phyloP scores from a whole-genome alignment of 1,140 invertebrate genomes.

The Ceratina australensis region DNA sequence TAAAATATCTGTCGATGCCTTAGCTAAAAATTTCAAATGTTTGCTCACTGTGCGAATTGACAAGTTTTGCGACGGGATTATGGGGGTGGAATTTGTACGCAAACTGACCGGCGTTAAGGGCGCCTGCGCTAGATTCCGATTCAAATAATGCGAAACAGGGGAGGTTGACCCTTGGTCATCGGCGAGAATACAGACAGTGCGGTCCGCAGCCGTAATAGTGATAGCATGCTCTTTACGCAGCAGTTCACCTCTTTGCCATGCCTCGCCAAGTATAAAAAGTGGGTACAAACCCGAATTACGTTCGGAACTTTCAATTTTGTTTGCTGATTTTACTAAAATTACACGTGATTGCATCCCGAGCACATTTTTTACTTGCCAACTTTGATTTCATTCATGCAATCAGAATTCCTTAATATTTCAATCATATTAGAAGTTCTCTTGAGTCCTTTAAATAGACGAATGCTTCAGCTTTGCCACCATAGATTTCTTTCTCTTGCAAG shows the following conservation, averaged over 20 bases:
- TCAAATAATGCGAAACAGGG: slow-evolving; percentile 61
- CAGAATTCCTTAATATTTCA: too few relatives aligned
- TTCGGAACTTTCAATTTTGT: background rate
- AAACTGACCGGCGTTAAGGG: background rate
- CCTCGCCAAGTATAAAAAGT: slow-evolving; percentile 77
- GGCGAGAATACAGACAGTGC: slow-evolving; percentile 70
- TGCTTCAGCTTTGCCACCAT: too few relatives aligned
- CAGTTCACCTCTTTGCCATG: slow-evolving; percentile 75
- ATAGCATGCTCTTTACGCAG: slow-evolving; percentile 76
- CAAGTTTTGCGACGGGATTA: too few relatives aligned
- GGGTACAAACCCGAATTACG: slow-evolving; percentile 37
- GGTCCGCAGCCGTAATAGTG: slow-evolving; percentile 59
- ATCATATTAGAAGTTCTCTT: too few relatives aligned
- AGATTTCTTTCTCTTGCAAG: too few relatives aligned
- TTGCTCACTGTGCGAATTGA: too few relatives aligned
- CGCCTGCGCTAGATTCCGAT: slow-evolving; percentile 54
- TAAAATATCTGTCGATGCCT: too few relatives aligned
- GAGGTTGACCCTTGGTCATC: slow-evolving; percentile 78
- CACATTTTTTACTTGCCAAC: too few relatives aligned
- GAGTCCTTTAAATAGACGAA: too few relatives aligned
- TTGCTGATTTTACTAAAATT: background rate
- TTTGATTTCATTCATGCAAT: too few relatives aligned
- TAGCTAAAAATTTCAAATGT: too few relatives aligned
- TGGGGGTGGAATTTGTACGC: background rate
- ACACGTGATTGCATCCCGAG: background rate